Evolutionary conservation across 2,113 vertebrate genomes (phyloP).

Genomic region (Equus quagga): DNA sequence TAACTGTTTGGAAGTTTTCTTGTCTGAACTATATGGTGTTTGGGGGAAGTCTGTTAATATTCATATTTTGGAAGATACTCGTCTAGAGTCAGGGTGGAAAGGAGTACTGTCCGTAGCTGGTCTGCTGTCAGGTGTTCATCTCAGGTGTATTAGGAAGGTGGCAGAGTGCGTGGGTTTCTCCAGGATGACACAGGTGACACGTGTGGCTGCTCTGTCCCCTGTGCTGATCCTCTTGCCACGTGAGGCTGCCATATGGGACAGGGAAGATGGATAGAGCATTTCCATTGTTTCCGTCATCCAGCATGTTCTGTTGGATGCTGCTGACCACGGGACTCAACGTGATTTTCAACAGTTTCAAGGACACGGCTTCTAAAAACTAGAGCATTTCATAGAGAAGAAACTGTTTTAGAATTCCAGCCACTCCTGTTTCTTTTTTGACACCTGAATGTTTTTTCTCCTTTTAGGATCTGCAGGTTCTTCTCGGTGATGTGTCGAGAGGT

Average conservation of each 20-base stretch:
- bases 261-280: background rate
- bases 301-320: rapidly evolving
- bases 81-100: background rate
- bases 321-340: rapidly evolving
- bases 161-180: rapidly evolving
- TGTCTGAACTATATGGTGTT: background rate
- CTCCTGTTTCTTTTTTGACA: background rate
- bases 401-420: background rate
- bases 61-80: background rate
- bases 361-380: background rate
- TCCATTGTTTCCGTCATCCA: background rate
- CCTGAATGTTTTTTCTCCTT: background rate
- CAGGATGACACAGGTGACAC: rapidly evolving
- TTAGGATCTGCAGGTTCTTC: background rate
- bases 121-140: rapidly evolving
- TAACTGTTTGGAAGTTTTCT: background rate
- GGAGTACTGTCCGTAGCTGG: rapidly evolving
- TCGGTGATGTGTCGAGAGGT: rapidly evolving
- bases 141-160: rapidly evolving
- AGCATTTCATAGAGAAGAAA: too few relatives aligned
- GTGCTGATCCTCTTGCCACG: rapidly evolving
- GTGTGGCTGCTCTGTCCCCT: rapidly evolving
- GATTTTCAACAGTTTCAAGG: background rate
- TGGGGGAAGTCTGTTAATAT: rapidly evolving
- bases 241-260: rapidly evolving